Evolutionary conservation across 2,797 vertebrate genomes (phyloP), one percentile per base, ranked within the genome.

Genomic region (Xiphophorus birchmanni): DNA sequence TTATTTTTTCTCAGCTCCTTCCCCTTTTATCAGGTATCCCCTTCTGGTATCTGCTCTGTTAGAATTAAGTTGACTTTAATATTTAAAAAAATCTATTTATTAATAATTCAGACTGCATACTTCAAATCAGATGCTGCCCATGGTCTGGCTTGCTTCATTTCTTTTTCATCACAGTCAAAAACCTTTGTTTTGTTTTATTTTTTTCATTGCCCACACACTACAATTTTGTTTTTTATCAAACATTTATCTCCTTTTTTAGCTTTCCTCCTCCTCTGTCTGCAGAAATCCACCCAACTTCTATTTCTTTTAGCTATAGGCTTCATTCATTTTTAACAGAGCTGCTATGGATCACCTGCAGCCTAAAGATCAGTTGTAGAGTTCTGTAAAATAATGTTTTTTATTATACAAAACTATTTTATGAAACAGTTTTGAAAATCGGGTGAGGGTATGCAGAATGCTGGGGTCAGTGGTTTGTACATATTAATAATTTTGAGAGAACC

Each of bases 91-190:
- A 91, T 86, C 87, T 50, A 23, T 86, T 80, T 73, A 91, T 94
- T 79, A 92, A 89, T 92, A 89, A 92, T 92, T 92, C 86, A 73
- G 88, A 86, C 86, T 84, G 87, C 52, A 54, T 40, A 50, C 87
- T 87, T 86, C 85, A 86, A 83, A 86, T 77, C 50, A 86, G 88
- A 78, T 2, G 18, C 65, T 78, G 45, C 81, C 76, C 82, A 3
- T 77, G 13, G 32, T 37, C 50, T 60, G 35, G 18, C 52, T 83
- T 1, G 2, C 63, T 71, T 75, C 48, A 12, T 56, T 60, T 74
- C 47, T 78, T 10, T 10, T 17, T 0, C 13, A 47, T 5, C 65
- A 0, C 48, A 37, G 54, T 67, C 77, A 73, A 44, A 1, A 73
- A 23, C 23, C 29, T 35, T 47, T 29, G 54, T 35, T 13, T 47